Evolutionary conservation across 2,113 vertebrate species (phyloP).

Genomic region (Cottus gobio): DNA sequence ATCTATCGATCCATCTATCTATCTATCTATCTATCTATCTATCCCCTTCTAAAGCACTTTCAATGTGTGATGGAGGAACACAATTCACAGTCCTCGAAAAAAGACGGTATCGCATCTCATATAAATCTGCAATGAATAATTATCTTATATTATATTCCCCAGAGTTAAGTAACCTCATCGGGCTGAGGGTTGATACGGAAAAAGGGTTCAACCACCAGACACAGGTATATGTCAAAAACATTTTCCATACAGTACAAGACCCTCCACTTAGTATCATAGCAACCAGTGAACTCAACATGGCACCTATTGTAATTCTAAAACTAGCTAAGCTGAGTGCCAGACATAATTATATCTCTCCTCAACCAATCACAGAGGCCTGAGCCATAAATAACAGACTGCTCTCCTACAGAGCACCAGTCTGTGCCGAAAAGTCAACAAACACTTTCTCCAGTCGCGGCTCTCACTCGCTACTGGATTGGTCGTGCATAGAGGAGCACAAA

Average conservation of each 20-base stretch:
- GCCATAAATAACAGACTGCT: slow-evolving; percentile 81
- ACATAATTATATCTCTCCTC: slow-evolving; percentile 81
- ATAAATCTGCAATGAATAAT: neutral
- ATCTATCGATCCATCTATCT: too few species aligned
- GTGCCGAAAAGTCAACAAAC: slow-evolving; percentile 81
- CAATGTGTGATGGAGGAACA: neutral
- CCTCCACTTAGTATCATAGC: slow-evolving; percentile 74
- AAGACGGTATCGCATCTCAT: neutral
- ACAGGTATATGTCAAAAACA: slow-evolving; percentile 26
- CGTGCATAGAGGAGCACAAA: slow-evolving; percentile 53
- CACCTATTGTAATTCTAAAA: slow-evolving; percentile 72
- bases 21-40: too few species aligned
- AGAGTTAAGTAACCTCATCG: neutral
- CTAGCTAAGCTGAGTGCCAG: slow-evolving; percentile 59
- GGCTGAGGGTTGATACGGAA: neutral
- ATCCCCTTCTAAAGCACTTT: neutral
- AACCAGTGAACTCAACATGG: slow-evolving; percentile 76
- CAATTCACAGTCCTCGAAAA: neutral
- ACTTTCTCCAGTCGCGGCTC: slow-evolving; percentile 72
- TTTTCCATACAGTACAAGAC: slow-evolving; percentile 37
- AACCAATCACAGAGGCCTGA: slow-evolving; percentile 75
- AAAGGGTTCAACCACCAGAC: slow-evolving; percentile 26
- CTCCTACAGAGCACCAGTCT: slow-evolving; percentile 76
- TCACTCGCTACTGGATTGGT: slow-evolving; percentile 62
- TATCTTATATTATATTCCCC: neutral